These are phyloP conservation scores for Monomorium pharaonis DNA, from an alignment of 1,140 invertebrate species.

Conservation along the genomic window DNA sequence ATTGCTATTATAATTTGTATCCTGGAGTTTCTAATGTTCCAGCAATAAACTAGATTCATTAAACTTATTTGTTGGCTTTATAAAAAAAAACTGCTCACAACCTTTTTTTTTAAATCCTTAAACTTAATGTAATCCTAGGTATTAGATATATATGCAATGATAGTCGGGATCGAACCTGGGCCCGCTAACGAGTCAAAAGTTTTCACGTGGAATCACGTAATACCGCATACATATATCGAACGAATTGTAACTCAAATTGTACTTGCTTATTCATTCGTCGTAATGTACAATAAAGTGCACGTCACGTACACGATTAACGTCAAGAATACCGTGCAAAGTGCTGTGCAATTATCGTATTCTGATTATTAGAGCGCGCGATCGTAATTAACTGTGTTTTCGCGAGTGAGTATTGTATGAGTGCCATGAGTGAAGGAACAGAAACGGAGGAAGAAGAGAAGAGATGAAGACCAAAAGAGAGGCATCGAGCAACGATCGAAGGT, in stretches of 20 bases:
- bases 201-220: too few species aligned
- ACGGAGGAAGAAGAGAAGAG: neutral
- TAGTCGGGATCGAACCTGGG: too few species aligned
- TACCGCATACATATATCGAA: neutral
- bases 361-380: neutral
- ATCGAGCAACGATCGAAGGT: neutral
- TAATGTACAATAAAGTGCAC: neutral
- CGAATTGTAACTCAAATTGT: neutral
- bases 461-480: neutral
- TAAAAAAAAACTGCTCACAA: too few species aligned
- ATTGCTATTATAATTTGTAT: too few species aligned
- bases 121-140: too few species aligned
- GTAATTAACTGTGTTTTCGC: slow-evolving; percentile 10
- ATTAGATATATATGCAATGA: too few species aligned
- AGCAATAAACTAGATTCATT: too few species aligned
- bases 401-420: neutral
- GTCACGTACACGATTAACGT: slow-evolving; percentile 4
- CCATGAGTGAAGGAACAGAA: neutral
- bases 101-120: too few species aligned
- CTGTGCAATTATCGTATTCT: slow-evolving; percentile 7
- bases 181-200: too few species aligned
- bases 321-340: neutral
- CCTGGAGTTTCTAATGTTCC: too few species aligned
- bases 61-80: too few species aligned
- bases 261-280: slow-evolving; percentile 8